Percentiles rank a stretch among this genome's conserved stretches.
These are phyloP conservation scores for Mycetomoellerius zeteki DNA, from an alignment of 1,140 invertebrate genomes.

Conservation along the genomic window DNA sequence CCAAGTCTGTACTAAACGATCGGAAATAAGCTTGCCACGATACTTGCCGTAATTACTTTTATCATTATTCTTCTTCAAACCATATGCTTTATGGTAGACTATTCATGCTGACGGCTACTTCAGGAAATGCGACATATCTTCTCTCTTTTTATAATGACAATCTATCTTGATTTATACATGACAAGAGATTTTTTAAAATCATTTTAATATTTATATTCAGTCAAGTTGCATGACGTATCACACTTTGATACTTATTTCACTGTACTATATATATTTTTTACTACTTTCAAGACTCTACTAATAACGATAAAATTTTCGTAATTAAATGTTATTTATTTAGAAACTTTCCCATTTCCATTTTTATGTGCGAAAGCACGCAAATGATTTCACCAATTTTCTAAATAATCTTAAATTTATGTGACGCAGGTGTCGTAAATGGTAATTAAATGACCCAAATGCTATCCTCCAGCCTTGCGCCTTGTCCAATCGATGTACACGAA, in stretches of 20 bases:
- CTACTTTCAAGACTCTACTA: neutral
- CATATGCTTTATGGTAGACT: neutral
- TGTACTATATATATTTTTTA: neutral
- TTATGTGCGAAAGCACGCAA: neutral
- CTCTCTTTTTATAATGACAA: neutral
- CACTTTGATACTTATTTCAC: neutral
- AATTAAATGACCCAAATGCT: slow-evolving; percentile 27
- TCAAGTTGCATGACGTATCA: neutral
- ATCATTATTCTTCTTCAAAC: slow-evolving; percentile 32
- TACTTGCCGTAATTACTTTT: neutral
- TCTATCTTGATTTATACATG: neutral
- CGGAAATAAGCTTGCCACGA: neutral
- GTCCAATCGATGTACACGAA: neutral
- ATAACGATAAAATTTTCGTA: neutral
- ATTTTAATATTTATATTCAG: slow-evolving; percentile 8
- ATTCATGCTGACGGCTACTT: neutral
- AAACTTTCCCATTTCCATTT: neutral
- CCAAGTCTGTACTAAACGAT: neutral
- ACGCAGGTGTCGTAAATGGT: slow-evolving; percentile 12
- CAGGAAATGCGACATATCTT: neutral
- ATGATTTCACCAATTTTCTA: neutral
- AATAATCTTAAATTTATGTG: neutral
- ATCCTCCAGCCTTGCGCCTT: neutral
- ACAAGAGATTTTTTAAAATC: neutral
- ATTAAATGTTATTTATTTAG: slow-evolving; percentile 2